Percentiles rank a stretch among this genome's conserved stretches.
These are phyloP conservation scores for Hippocampus abdominalis DNA, from an alignment of 2,113 vertebrate species.

Conservation along the genomic window DNA sequence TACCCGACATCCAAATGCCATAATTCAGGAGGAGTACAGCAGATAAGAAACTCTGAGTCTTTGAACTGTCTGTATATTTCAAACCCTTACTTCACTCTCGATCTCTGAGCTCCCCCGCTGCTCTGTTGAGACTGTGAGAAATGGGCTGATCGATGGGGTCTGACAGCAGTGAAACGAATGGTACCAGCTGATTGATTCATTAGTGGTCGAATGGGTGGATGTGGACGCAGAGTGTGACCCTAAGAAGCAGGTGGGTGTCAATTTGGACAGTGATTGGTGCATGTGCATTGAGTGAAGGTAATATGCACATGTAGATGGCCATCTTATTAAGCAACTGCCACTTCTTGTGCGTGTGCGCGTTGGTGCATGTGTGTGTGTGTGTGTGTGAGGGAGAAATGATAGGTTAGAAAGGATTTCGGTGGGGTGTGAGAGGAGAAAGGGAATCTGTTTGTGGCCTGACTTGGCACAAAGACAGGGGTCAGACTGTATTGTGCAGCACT, in stretches of 20 bases:
- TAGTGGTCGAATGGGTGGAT: constrained; percentile 37
- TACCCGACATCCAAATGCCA: constrained; percentile 33
- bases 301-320: constrained; percentile 30
- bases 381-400: constrained; percentile 17
- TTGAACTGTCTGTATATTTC: constrained; percentile 57
- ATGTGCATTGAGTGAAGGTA: constrained; percentile 32
- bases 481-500: constrained; percentile 44
- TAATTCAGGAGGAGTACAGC: constrained; percentile 38
- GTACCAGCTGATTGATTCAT: constrained; percentile 69
- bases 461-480: constrained; percentile 64
- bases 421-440: constrained; percentile 57
- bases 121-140: constrained; percentile 35
- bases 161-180: constrained; percentile 66
- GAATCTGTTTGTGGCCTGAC: constrained; percentile 60
- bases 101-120: constrained; percentile 43
- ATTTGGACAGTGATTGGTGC: constrained; percentile 12
- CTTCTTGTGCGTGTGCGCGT: constrained; percentile 25
- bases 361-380: constrained; percentile 17
- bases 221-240: constrained; percentile 42
- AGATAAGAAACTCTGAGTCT: constrained; percentile 46
- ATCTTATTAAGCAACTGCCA: constrained; percentile 47
- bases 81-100: constrained; percentile 29
- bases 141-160: constrained; percentile 61
- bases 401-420: constrained; percentile 51
- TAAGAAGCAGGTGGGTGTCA: constrained; percentile 14